A percentile compares a stretch with the other conserved stretches of the same genome.
Evolutionary conservation across 2,888 invertebrate species (phyloP).

Genomic region (Gari tellinella): DNA sequence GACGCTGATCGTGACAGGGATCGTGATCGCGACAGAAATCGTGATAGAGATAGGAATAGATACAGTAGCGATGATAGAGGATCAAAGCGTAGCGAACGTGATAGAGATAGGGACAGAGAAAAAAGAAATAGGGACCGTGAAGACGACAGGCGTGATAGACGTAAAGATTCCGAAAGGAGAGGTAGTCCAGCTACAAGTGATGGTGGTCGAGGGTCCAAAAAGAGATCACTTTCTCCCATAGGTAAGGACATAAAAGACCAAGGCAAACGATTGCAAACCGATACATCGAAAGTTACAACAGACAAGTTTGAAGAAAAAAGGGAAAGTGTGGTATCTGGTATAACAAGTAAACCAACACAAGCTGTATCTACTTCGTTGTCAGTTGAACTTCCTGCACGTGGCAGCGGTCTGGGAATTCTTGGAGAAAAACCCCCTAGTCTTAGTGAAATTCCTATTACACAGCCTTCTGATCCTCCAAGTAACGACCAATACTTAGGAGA

Average conservation of each 20-base stretch:
- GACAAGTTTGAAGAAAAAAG: background rate
- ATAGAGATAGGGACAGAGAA: conserved; percentile 35
- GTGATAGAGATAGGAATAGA: conserved; percentile 65
- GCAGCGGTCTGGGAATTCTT: conserved; percentile 14
- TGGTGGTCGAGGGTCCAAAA: conserved; percentile 26
- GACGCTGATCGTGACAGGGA: conserved; percentile 58
- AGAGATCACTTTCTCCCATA: conserved; percentile 50
- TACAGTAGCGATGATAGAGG: conserved; percentile 33
- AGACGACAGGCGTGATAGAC: conserved; percentile 45
- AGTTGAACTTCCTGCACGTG: conserved; percentile 16
- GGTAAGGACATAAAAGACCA: conserved; percentile 33
- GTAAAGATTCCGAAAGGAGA: conserved; percentile 54
- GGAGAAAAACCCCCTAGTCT: conserved; percentile 17
- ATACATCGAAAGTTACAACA: conserved; percentile 2
- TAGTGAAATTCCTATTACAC: background rate
- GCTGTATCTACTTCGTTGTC: too few species aligned
- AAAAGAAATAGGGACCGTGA: conserved; percentile 47
- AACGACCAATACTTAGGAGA: background rate
- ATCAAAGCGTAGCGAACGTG: conserved; percentile 11
- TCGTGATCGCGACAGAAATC: conserved; percentile 49
- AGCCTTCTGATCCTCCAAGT: background rate
- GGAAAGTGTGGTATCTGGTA: too few species aligned
- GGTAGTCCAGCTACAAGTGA: conserved; percentile 45
- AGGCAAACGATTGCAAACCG: conserved; percentile 43
- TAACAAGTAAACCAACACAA: too few species aligned